Base-by-base conservation (phyloP, 2,888 invertebrate species). In the Antitype chi region DNA sequence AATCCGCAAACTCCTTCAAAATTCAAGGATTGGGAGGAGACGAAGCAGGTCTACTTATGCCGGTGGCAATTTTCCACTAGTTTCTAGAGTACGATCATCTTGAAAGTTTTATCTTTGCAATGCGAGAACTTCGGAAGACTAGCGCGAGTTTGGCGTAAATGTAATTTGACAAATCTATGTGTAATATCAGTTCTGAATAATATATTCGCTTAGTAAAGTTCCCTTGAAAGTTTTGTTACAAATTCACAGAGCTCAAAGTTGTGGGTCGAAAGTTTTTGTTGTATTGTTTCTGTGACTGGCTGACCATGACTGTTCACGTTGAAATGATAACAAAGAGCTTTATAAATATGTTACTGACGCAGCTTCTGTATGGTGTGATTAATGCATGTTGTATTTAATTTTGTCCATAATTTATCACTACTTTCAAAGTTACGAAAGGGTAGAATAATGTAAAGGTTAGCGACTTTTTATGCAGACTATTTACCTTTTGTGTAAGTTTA, bases 61-160 rank as follows among this genome's bases (percentile, higher is more conserved):
- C 88, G 91, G 93, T 78, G 73, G 85, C 76, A 87, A 90, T 91
- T 92, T 92, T 89, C 89, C 85, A 89, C 89, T 92, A 92, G 90
- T 91, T 90, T 87, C 88, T 81, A 78, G 81, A 89, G 89, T 89
- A 85, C 85, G 91, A 91, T 91, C 92, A 88, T 92, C 91, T 93
- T 91, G 84, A 91, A 93, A 93, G 90, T 93, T 93, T 93, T 92
- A 92, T 92, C 91, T 89, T 82, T 82, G 87, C 86, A 87, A 85
- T 85, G 81, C 80, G 80, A 84, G 81, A 90, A 91, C 85, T 91
- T 89, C 62, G 74, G 73, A 74, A 78, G 70, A 80, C 80, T 84
- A 78, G 74, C 69, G 43, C 74, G 75, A 76, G 76, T 80, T 83
- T 81, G 49, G 70, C 70, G 75, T 85, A 79, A 84, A 87, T 82